phyloP scores from a whole-genome alignment of 2,888 invertebrate genomes.

The Neoscelio sp. region DNA sequence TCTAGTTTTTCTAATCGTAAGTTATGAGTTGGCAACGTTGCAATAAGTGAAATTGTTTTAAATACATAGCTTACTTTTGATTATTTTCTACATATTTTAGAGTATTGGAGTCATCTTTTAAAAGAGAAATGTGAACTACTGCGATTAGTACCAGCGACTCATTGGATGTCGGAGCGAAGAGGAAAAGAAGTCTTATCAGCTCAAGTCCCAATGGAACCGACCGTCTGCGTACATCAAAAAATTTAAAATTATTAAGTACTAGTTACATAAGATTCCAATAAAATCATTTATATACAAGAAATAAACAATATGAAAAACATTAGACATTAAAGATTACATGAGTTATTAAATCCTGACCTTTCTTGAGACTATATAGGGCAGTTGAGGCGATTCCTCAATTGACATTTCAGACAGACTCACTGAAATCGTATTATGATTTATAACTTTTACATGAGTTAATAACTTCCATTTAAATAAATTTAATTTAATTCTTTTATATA shows the following conservation, averaged over 20 bases:
- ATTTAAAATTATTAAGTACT: conserved; percentile 78
- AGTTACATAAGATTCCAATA: background rate
- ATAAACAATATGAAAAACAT: too few species aligned
- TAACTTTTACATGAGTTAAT: too few species aligned
- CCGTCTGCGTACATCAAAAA: conserved; percentile 79
- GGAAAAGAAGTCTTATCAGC: conserved; percentile 80
- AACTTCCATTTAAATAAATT: too few species aligned
- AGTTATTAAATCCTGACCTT: too few species aligned
- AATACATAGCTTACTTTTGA: background rate
- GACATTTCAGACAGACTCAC: too few species aligned
- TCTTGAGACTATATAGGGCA: too few species aligned
- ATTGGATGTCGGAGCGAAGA: conserved; percentile 76
- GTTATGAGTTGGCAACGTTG: too few species aligned
- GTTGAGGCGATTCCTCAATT: too few species aligned
- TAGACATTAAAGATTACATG: too few species aligned
- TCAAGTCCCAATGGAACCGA: conserved; percentile 80
- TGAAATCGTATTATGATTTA: too few species aligned
- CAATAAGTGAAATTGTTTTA: too few species aligned
- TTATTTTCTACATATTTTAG: conserved; percentile 75
- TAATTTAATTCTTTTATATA: too few species aligned
- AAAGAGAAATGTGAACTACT: conserved; percentile 81
- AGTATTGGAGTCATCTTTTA: conserved; percentile 79
- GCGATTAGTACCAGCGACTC: conserved; percentile 79
- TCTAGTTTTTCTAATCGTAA: background rate
- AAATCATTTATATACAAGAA: background rate